Percentiles rank a stretch among this genome's conserved stretches.
phyloP scores from a whole-genome alignment of 37 sponge, comb jelly and placozoan genomes.

The Agelas oroides region DNA sequence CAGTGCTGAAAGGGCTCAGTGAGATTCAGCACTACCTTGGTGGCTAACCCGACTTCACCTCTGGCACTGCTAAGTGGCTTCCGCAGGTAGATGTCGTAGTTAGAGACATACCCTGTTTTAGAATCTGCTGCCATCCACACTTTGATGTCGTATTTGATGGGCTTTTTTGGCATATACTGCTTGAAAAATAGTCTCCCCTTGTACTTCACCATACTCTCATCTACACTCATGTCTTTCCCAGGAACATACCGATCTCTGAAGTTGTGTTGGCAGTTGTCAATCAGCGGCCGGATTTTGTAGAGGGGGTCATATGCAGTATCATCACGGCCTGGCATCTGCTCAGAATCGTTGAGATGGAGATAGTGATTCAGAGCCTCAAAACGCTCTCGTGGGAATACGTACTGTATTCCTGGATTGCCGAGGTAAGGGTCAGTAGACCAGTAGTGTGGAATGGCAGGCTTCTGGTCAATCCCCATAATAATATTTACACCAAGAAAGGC shows the following conservation, averaged over 20 bases:
- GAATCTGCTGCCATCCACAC: conserved; percentile 15
- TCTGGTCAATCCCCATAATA: conserved; percentile 7
- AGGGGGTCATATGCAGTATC: conserved; percentile 6
- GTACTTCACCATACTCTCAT: conserved; percentile 21
- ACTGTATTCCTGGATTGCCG: neutral
- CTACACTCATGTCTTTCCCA: no score
- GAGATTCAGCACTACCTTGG: neutral
- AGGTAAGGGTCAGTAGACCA: conserved; percentile 19
- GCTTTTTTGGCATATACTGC: conserved; percentile 19
- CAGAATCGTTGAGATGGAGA: no score
- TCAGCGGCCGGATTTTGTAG: conserved; percentile 8
- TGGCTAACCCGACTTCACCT: neutral
- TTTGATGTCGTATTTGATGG: conserved; percentile 8
- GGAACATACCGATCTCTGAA: neutral
- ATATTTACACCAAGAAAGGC: conserved; percentile 14
- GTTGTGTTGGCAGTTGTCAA: neutral
- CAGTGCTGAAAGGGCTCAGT: neutral
- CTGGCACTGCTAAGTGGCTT: neutral
- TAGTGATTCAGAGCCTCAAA: neutral
- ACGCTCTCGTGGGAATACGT: neutral
- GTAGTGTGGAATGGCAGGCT: neutral
- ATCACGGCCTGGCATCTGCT: neutral
- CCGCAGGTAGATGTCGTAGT: conserved; percentile 17
- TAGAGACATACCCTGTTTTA: neutral
- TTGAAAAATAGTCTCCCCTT: neutral